Evolutionary conservation across 2,888 invertebrate genomes (phyloP), one percentile per base, ranked within the genome.

Genomic region (Griposia aprilina): DNA sequence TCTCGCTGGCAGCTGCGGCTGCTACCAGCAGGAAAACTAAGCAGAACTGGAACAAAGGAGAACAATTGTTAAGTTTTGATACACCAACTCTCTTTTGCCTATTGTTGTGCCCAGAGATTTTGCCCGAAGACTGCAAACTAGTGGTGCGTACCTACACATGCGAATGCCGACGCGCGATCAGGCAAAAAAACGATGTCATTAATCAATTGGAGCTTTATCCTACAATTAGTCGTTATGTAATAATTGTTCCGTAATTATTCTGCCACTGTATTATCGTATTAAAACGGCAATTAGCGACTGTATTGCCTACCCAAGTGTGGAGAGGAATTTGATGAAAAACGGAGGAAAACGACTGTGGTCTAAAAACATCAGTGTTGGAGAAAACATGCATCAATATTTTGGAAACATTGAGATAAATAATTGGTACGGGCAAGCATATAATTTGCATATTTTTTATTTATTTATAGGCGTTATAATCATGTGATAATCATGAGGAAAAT

Each of bases 11-110:
- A 97, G 97, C 97, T 90, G 97, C 98, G 91, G 98, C 97, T 94
- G 98, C 98, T 96, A 97, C 97, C 97, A 98, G 98, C 97, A 98
- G 97, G 97, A 98, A 97, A 96, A 97, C 97, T 96, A 98, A 96
- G 95, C 97, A 97, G 95, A 98, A 95, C 98, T 98, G 97, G 0
- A 91, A 90, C 88, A 89, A 90, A 79, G 70, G 80, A 72, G 81
- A 63, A 26, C 15, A 4, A 23, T 48, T 63, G 17, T 84, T 68
- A 84, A 17, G 8, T 72, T 1, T 63, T 0, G 1, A 26, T 45
- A 10, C 1, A 45, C 5, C 5, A 45, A 36, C 11, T 17, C 5
- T 23, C 0, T 26, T 67, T 60, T 48, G 4, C 11, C 30, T 30
- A n/a, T 23, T n/a, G 15, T 10, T 41, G 26, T n/a, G 17, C 17